Evolutionary conservation across 1,140 invertebrate species (phyloP), one percentile per base, ranked within the genome.

Genomic region (Adelges cooleyi): DNA sequence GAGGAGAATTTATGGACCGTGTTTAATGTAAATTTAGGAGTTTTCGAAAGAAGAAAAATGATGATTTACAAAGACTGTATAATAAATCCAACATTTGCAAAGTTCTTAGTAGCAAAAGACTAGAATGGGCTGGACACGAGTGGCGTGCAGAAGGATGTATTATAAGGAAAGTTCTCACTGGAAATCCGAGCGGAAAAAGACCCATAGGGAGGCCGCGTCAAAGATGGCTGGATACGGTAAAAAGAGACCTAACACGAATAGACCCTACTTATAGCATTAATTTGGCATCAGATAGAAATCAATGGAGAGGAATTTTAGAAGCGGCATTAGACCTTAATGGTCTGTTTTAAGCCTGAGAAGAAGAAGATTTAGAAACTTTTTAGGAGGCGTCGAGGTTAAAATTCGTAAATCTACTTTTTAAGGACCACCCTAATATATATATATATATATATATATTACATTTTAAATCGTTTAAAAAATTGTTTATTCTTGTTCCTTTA

Each of bases 31-130:
- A 25, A 27, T 25, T 15, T 50, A 27, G 49, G 23, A 50, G 13
- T 50, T 25, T 27, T 50, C 22, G 23, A 50, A 50, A 50, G 25
- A 18, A 29, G 25, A 51, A 51, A 17, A 51, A 51, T 18, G 25
- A 51, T n/a, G 25, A 51, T 29, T 17, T 27, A 50, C 49, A 27
- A 51, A 51, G 49, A 51, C 13, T 51, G 8, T 51, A 51, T 51
- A 29, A 51, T n/a, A 51, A 51, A 33, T 25, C 0, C 13, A 51
- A 51, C 25, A 51, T 51, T 51, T 18, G 25, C n/a, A 27, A 51
- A 51, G 15, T 33, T 51, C 49, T 51, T 18, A 51, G 15, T 33
- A 25, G 25, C 25, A 51, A 51, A 51, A 51, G 25, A n/a, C 25
- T 51, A 51, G 49, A 51, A 51, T 51, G 8, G 27, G 27, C 27